A percentile compares a stretch with the other conserved stretches of the same genome.
Evolutionary conservation across 2,888 invertebrate species (phyloP).

Genomic region (Gandaritis pyraliata): DNA sequence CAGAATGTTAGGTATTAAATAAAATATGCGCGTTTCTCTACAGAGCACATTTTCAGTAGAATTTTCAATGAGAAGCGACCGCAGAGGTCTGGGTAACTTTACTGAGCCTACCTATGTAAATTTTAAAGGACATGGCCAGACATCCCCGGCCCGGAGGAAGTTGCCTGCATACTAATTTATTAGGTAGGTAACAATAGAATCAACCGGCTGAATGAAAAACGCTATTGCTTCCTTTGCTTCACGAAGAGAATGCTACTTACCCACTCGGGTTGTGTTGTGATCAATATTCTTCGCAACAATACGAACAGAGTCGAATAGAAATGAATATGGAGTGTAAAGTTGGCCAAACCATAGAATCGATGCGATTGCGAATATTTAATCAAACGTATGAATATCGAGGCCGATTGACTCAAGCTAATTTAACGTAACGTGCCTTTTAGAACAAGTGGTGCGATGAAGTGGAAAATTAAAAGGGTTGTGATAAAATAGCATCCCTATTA

Average conservation of each 20-base stretch:
- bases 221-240: conserved; percentile 29
- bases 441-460: conserved; percentile 61
- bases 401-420: conserved; percentile 45
- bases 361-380: conserved; percentile 55
- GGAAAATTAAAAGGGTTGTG: conserved; percentile 69
- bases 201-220: conserved; percentile 58
- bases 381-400: conserved; percentile 49
- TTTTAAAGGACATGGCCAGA: conserved; percentile 67
- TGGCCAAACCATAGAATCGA: conserved; percentile 66
- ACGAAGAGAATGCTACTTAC: conserved; percentile 42
- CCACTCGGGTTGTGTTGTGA: conserved; percentile 49
- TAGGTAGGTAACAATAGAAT: conserved; percentile 49
- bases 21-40: conserved; percentile 34
- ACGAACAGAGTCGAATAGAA: conserved; percentile 62
- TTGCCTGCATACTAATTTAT: conserved; percentile 73
- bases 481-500: conserved; percentile 50
- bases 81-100: conserved; percentile 35
- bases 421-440: conserved; percentile 50
- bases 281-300: conserved; percentile 69
- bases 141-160: conserved; percentile 65
- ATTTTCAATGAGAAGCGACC: conserved; percentile 43
- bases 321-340: conserved; percentile 67
- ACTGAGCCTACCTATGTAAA: conserved; percentile 59
- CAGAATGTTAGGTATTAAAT: conserved; percentile 29
- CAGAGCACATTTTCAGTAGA: conserved; percentile 46